phyloP scores from a whole-genome alignment of 37 sponge, comb jelly and placozoan species.

The Hexactinellida sp. region DNA sequence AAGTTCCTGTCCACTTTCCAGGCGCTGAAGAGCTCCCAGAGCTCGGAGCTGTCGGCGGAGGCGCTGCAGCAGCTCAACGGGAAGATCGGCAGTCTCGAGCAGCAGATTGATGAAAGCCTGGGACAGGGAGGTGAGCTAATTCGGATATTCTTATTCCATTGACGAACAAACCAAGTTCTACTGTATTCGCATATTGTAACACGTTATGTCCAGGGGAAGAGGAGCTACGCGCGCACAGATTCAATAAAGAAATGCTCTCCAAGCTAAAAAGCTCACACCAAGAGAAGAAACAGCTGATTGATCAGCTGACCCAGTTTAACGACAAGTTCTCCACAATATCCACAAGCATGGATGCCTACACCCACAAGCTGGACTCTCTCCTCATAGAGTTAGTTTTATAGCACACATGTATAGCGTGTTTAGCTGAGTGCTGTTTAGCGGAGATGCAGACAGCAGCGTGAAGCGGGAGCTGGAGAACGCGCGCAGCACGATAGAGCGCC shows the following conservation, averaged over 20 bases:
- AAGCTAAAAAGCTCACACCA: background rate
- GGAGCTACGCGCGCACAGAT: background rate
- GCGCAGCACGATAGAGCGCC: background rate
- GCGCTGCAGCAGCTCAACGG: background rate
- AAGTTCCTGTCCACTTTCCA: conserved; percentile 5
- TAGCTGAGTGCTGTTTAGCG: background rate
- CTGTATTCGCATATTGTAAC: background rate
- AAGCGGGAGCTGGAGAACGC: background rate
- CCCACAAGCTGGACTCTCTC: background rate
- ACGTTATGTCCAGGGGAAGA: background rate
- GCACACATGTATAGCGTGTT: background rate
- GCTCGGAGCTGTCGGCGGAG: background rate
- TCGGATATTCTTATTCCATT: background rate
- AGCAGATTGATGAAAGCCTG: background rate
- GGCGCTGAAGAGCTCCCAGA: background rate
- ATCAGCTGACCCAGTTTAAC: background rate
- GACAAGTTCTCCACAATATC: background rate
- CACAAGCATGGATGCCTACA: background rate
- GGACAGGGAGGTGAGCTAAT: background rate
- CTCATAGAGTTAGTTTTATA: background rate
- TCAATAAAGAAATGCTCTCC: background rate
- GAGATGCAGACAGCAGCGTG: background rate
- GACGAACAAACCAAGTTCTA: background rate
- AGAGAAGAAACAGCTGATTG: background rate
- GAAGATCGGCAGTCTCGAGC: background rate